Base-by-base conservation (phyloP, 37 sponge, comb jelly and placozoan species). In the Chondrilla cf. caribensis region DNA sequence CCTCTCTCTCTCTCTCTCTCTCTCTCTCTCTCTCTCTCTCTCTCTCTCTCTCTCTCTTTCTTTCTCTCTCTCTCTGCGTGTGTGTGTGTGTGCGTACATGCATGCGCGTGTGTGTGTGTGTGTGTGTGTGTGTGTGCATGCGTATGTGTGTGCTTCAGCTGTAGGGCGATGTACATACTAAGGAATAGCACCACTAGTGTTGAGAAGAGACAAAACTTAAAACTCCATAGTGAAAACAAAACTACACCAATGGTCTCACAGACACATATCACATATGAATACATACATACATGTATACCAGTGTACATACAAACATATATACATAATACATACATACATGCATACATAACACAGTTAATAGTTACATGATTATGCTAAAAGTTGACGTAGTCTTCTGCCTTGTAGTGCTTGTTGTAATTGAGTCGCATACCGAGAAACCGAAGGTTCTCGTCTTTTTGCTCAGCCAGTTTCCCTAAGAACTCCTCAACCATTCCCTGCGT, bases 331-430 rank as follows among this genome's bases (percentile, higher is more conserved):
- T n/a, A 6, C 15, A 6, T 62, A 62, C 64, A 29, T 15, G 15
- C 29, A 62, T 6, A 62, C 15, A 62, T 22, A 6, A 4, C 64
- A 62, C 51, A 47, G 51, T 6, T 11, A 47, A 47, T 11, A 47
- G 6, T 11, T 14, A 47, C 51, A 47, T 11, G 11, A 47, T 11
- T 47, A 47, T 47, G 51, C 51, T 47, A 47, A 47, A 47, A 6
- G 11, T 11, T 47, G 51, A 11, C 51, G 11, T 11, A 47, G 51
- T 47, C 51, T 11, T 47, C 11, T 14, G 6, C 51, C 51, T 47
- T 47, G 85, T 96, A 96, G 79, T 87, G 86, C 54, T 94, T 86
- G 81, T 97, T 97, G 77, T 94, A 97, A 86, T 97, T 89, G 22
- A 97, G 93, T 79, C 97, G 70, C 58, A 92, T 86, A 44, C 84